A percentile compares a stretch with the other conserved stretches of the same genome.
phyloP scores from a whole-genome alignment of 2,797 vertebrate species.

The Scolopax bukidnonensis region DNA sequence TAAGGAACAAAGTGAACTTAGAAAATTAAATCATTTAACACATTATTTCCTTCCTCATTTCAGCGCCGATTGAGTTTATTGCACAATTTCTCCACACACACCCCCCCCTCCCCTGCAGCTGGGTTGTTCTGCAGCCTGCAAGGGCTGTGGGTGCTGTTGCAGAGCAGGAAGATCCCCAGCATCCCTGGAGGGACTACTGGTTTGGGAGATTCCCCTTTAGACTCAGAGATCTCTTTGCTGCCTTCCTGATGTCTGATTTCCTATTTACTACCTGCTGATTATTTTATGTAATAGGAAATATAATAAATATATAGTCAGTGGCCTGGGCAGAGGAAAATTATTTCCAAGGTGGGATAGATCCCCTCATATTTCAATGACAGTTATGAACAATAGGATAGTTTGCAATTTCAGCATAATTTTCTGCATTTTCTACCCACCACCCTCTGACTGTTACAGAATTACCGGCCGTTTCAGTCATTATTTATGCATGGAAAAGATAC shows the following conservation, averaged over 20 bases:
- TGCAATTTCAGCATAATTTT: background rate
- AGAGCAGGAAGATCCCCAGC: background rate
- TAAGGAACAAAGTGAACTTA: conserved; percentile 62
- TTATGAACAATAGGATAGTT: background rate
- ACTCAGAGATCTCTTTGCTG: background rate
- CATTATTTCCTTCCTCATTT: conserved; percentile 80
- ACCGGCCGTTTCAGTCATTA: background rate
- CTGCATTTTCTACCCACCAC: background rate
- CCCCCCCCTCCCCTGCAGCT: background rate
- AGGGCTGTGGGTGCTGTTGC: background rate
- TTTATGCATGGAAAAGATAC: background rate
- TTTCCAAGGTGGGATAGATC: background rate
- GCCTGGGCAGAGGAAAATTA: background rate
- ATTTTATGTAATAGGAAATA: background rate
- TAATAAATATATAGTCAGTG: background rate
- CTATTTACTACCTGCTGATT: background rate
- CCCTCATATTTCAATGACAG: background rate
- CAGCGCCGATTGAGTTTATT: conserved; percentile 51
- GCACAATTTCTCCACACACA: conserved; percentile 51
- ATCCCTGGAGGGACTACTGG: background rate
- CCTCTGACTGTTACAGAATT: background rate
- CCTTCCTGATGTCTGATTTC: background rate
- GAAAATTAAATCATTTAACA: conserved; percentile 74
- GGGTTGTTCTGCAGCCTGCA: background rate
- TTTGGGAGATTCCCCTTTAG: background rate